Evolutionary conservation across 2,888 invertebrate species (phyloP).

Genomic region (Kryphioiulus occultus): DNA sequence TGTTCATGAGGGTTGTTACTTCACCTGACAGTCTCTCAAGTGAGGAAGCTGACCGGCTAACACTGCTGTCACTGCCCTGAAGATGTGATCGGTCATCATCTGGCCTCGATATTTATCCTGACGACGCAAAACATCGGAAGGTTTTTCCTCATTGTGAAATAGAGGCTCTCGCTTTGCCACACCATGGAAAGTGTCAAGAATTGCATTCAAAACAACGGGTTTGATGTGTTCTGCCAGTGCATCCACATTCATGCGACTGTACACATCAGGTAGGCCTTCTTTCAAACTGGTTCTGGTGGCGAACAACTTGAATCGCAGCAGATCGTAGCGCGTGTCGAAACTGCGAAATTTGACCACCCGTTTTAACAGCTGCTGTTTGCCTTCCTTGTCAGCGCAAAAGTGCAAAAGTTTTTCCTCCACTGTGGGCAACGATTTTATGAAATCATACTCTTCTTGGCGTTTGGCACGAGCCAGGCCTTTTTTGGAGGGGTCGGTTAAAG

Average conservation of each 20-base stretch:
- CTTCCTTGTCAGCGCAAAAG: conserved; percentile 60
- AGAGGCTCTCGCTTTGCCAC: background rate
- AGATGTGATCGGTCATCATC: conserved; percentile 4
- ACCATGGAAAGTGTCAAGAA: conserved; percentile 59
- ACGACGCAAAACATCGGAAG: background rate
- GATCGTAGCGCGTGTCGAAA: conserved; percentile 74
- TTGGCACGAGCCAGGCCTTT: conserved; percentile 66
- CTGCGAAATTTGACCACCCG: background rate
- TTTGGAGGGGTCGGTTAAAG: conserved; percentile 70
- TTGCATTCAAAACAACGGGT: conserved; percentile 70
- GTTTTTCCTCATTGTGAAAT: background rate
- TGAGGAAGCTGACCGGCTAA: background rate
- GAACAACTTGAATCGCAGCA: conserved; percentile 73
- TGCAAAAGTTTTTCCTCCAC: conserved; percentile 86
- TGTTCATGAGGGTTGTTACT: background rate
- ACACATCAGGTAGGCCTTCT: conserved; percentile 68
- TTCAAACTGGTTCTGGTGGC: conserved; percentile 80
- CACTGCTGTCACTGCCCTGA: background rate
- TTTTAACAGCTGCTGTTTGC: background rate
- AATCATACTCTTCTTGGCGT: conserved; percentile 66
- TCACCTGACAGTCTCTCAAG: conserved; percentile 4
- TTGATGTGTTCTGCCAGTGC: conserved; percentile 67
- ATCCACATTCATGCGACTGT: conserved; percentile 63
- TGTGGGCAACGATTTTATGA: conserved; percentile 72
- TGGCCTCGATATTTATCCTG: background rate